Conservation (phyloP, 2,113 vertebrate genomes). For the Pygoscelis antarcticus region DNA sequence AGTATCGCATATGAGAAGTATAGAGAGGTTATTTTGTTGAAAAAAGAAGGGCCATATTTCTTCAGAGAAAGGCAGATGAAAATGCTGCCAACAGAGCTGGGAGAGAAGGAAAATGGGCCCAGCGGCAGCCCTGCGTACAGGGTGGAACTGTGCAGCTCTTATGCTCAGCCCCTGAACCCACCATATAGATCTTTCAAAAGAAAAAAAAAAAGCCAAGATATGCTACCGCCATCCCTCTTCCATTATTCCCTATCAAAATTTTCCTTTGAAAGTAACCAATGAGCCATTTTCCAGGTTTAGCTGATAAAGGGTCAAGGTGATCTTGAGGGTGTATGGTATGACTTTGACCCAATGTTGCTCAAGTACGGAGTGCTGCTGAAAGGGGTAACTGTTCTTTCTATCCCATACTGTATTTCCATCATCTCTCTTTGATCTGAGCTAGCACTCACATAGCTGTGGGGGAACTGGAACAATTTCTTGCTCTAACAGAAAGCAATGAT, state of each 20-base stretch:
- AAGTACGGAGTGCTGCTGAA: neutral
- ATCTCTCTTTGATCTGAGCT: neutral
- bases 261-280: neutral
- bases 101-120: neutral
- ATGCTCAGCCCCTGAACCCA: neutral
- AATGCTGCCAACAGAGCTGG: neutral
- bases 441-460: neutral
- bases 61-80: neutral
- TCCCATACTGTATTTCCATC: neutral
- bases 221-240: neutral
- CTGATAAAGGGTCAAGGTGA: neutral
- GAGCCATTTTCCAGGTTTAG: neutral
- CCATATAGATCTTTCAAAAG: neutral
- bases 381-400: neutral
- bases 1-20: neutral
- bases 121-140: neutral
- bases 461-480: neutral
- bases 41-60: neutral
- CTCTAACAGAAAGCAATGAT: neutral
- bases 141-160: neutral
- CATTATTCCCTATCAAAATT: neutral
- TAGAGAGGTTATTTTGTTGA: neutral
- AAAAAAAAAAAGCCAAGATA: neutral
- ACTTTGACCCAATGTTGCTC: neutral
- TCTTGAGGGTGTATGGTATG: neutral